Percentiles rank a stretch among this genome's conserved stretches.
Evolutionary conservation across 2,888 invertebrate genomes (phyloP).

Genomic region (Brassicogethes aeneus): DNA sequence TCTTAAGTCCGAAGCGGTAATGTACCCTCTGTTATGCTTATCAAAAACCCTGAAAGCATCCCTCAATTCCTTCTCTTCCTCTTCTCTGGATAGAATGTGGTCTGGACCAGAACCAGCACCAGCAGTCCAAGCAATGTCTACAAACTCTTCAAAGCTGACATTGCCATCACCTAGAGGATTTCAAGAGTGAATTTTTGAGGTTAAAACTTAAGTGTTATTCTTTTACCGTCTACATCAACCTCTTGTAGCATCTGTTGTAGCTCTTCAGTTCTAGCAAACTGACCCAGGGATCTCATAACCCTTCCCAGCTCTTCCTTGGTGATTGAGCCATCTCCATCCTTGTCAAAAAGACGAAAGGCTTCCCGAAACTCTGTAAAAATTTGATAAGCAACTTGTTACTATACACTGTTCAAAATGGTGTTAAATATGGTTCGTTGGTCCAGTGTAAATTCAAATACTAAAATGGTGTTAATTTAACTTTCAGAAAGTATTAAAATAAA

Average conservation of each 20-base stretch:
- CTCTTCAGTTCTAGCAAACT: conserved; percentile 80
- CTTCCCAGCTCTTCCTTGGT: conserved; percentile 80
- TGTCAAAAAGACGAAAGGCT: conserved; percentile 79
- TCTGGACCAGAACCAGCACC: conserved; percentile 34
- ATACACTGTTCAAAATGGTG: no score
- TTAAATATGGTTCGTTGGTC: no score
- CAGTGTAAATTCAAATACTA: no score
- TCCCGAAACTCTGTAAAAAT: conserved; percentile 71
- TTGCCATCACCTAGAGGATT: conserved; percentile 65
- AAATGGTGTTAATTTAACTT: no score
- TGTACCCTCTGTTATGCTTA: conserved; percentile 87
- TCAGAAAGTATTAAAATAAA: no score
- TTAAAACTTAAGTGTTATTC: background rate
- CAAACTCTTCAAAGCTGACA: conserved; percentile 83
- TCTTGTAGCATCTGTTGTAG: conserved; percentile 79
- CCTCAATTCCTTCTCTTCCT: conserved; percentile 72
- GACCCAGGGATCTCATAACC: conserved; percentile 78
- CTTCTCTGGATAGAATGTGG: conserved; percentile 59
- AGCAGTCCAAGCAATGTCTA: conserved; percentile 55
- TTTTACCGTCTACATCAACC: conserved; percentile 42
- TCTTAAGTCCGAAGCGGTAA: conserved; percentile 78
- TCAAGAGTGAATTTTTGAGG: background rate
- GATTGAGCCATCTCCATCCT: conserved; percentile 80
- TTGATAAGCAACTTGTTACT: conserved; percentile 1
- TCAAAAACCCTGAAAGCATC: conserved; percentile 87